Percentiles rank a stretch among this genome's conserved stretches.
Conservation (phyloP, 1,140 invertebrate genomes). For the Latrodectus geometricus region DNA sequence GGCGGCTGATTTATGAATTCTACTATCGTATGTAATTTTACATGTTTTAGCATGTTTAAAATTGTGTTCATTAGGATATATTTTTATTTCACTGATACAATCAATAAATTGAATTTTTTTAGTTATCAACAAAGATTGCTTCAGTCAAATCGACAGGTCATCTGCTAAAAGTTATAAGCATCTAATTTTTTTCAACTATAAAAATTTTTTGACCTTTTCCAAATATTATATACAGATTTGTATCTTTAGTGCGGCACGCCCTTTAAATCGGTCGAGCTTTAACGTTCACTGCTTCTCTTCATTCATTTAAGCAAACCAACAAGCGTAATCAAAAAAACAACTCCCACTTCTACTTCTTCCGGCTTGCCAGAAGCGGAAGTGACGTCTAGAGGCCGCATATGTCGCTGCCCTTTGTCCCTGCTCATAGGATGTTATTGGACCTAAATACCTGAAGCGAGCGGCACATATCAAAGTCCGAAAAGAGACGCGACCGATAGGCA, state of each 20-base stretch:
- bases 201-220: no score
- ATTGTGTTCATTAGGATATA: no score
- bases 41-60: no score
- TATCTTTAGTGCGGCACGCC: background rate
- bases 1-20: no score
- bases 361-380: slow-evolving; percentile 1
- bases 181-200: no score
- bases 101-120: no score
- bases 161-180: no score
- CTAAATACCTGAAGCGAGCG: background rate
- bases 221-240: no score
- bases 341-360: slow-evolving; percentile 4
- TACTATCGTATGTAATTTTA: no score
- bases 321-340: background rate
- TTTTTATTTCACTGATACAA: no score
- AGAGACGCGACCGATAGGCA: background rate
- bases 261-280: slow-evolving; percentile 4
- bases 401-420: slow-evolving; percentile 1
- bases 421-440: slow-evolving; percentile 1
- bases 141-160: no score
- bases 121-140: no score
- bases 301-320: background rate
- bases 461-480: background rate
- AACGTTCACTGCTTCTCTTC: background rate
- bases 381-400: background rate